Conservation (phyloP, 30 jellyfish, hydroid and myxozoan species). For the Aurelia sp. region DNA sequence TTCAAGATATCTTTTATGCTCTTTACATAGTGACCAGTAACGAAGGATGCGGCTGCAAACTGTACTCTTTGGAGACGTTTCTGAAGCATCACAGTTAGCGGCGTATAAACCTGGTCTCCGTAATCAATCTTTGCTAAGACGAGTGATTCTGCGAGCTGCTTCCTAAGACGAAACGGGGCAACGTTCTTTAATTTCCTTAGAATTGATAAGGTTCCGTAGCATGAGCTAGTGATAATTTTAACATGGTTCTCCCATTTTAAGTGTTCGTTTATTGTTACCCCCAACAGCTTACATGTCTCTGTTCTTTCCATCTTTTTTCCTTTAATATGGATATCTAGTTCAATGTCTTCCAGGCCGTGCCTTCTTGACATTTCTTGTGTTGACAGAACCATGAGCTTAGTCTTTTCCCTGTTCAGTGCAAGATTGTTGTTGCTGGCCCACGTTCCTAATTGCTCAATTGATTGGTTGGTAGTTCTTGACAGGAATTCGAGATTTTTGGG, state of each 20-base stretch:
- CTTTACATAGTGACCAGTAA: too few relatives aligned
- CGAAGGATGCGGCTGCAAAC: too few relatives aligned
- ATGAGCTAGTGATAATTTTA: background rate
- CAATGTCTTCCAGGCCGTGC: slow-evolving; percentile 20
- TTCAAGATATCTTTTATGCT: too few relatives aligned
- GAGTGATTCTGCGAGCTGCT: slow-evolving; percentile 11
- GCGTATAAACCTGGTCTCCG: too few relatives aligned
- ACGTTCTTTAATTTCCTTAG: background rate
- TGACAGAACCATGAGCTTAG: slow-evolving; percentile 3
- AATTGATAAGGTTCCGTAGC: background rate
- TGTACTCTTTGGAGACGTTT: too few relatives aligned
- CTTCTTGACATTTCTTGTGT: slow-evolving; percentile 22
- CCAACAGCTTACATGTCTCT: background rate
- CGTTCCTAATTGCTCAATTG: slow-evolving; percentile 2
- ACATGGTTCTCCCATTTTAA: slow-evolving; percentile 1
- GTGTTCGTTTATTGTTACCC: background rate
- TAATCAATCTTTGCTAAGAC: background rate
- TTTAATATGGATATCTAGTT: background rate
- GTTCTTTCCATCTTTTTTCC: background rate
- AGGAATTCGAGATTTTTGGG: too few relatives aligned
- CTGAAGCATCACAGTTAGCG: too few relatives aligned
- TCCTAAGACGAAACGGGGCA: slow-evolving; percentile 9
- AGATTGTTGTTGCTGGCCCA: slow-evolving; percentile 43
- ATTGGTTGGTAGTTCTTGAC: too few relatives aligned
- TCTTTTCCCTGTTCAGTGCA: slow-evolving; percentile 25